These are phyloP conservation scores for Silurus lanzhouensis DNA, from an alignment of 2,797 vertebrate genomes.

Conservation along the genomic window DNA sequence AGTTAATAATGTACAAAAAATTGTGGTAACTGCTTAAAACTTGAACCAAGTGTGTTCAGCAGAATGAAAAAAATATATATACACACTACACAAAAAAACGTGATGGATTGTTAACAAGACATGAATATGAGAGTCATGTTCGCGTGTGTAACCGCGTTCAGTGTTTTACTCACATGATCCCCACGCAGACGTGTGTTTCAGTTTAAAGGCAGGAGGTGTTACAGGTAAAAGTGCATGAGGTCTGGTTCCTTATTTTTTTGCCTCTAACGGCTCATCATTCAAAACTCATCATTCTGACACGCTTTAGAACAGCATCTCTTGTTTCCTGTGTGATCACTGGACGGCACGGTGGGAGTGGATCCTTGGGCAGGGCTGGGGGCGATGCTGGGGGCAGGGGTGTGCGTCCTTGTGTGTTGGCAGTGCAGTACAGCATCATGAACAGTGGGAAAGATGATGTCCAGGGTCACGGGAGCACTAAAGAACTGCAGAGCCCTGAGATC, in stretches of 20 bases:
- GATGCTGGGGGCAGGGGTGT: too few relatives aligned
- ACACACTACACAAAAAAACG: background rate
- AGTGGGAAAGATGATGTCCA: constrained; percentile 82
- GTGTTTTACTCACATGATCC: background rate
- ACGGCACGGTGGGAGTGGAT: background rate
- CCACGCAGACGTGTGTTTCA: background rate
- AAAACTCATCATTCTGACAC: too few relatives aligned
- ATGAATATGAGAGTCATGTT: too few relatives aligned
- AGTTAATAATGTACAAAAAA: background rate
- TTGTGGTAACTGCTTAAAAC: background rate
- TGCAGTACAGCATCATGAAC: constrained; percentile 88
- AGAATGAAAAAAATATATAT: background rate
- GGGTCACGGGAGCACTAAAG: constrained; percentile 74
- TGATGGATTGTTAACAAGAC: background rate
- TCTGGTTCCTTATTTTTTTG: background rate
- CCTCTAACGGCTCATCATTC: too few relatives aligned
- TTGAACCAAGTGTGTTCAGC: background rate
- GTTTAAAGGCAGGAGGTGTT: constrained; percentile 11
- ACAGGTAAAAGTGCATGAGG: background rate
- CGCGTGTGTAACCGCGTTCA: background rate
- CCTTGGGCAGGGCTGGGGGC: too few relatives aligned
- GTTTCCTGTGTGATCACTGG: background rate
- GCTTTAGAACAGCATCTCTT: background rate
- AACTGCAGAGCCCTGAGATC: constrained; percentile 83
- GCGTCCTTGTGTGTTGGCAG: constrained; percentile 64